Conservation (phyloP, 2,888 invertebrate species). For the Pharmacophagus antenor region DNA sequence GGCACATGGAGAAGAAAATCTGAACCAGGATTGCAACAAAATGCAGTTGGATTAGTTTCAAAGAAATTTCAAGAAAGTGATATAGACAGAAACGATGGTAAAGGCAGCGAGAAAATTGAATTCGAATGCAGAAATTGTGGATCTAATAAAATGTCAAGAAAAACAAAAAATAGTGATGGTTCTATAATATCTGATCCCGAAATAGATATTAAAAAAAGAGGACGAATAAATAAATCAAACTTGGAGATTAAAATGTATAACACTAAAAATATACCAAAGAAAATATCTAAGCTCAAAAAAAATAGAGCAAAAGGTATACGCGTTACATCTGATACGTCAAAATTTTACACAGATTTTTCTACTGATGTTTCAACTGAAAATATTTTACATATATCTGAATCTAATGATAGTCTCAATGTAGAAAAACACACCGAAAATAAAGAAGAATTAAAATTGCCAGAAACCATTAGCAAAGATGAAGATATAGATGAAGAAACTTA, state of each 20-base stretch:
- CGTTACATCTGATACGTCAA: slow-evolving; percentile 73
- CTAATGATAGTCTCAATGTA: slow-evolving; percentile 81
- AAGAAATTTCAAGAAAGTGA: slow-evolving; percentile 67
- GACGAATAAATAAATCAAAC: slow-evolving; percentile 50
- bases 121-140: slow-evolving; percentile 75
- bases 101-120: slow-evolving; percentile 69
- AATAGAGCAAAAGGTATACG: slow-evolving; percentile 81
- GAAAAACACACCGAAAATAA: slow-evolving; percentile 55
- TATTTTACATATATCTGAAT: slow-evolving; percentile 83
- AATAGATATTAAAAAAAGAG: slow-evolving; percentile 54
- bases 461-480: slow-evolving; percentile 65
- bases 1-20: slow-evolving; percentile 87
- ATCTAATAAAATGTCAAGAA: slow-evolving; percentile 66
- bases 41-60: slow-evolving; percentile 50
- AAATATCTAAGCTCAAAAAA: slow-evolving; percentile 86
- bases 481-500: slow-evolving; percentile 75
- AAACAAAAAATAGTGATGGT: slow-evolving; percentile 51
- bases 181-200: slow-evolving; percentile 63
- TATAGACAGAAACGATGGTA: slow-evolving; percentile 55
- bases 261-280: slow-evolving; percentile 85
- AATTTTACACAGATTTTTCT: slow-evolving; percentile 84
- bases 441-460: slow-evolving; percentile 44
- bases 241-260: slow-evolving; percentile 83
- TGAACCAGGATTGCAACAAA: slow-evolving; percentile 83
- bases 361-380: slow-evolving; percentile 83